phyloP scores from a whole-genome alignment of 2,113 vertebrate species.

The Agelaius phoeniceus region DNA sequence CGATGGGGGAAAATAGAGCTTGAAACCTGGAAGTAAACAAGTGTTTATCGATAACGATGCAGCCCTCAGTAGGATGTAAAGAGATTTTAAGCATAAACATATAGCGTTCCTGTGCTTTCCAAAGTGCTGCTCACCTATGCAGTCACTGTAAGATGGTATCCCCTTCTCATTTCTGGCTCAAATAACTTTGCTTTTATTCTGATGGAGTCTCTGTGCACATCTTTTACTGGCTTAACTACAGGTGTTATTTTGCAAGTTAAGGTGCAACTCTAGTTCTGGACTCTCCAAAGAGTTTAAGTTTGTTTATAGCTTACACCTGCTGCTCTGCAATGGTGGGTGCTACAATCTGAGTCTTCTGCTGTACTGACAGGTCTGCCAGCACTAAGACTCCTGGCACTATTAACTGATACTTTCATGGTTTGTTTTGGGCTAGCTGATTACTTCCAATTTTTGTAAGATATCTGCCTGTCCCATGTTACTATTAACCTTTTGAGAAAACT shows the following conservation, averaged over 20 bases:
- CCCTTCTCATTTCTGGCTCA: background rate
- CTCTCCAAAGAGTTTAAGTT: background rate
- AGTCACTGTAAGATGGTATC: background rate
- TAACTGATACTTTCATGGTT: background rate
- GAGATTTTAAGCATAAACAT: background rate
- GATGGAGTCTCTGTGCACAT: background rate
- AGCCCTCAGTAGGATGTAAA: background rate
- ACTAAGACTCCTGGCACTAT: background rate
- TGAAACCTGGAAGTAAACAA: background rate
- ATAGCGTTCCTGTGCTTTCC: background rate
- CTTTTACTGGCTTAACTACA: background rate
- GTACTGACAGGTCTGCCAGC: background rate
- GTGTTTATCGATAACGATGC: too few species aligned
- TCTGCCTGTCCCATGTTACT: background rate
- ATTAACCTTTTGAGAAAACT: background rate
- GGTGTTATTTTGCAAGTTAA: background rate
- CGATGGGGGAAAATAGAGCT: background rate
- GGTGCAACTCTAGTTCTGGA: background rate
- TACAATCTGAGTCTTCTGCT: background rate
- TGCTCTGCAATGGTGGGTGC: background rate
- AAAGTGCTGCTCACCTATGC: rapidly evolving
- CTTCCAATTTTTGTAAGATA: background rate
- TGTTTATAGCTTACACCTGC: background rate
- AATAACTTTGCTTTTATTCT: background rate
- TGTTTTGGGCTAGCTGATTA: background rate